Evolutionary conservation across 2,113 vertebrate genomes (phyloP).

Genomic region (Hyla sarda): DNA sequence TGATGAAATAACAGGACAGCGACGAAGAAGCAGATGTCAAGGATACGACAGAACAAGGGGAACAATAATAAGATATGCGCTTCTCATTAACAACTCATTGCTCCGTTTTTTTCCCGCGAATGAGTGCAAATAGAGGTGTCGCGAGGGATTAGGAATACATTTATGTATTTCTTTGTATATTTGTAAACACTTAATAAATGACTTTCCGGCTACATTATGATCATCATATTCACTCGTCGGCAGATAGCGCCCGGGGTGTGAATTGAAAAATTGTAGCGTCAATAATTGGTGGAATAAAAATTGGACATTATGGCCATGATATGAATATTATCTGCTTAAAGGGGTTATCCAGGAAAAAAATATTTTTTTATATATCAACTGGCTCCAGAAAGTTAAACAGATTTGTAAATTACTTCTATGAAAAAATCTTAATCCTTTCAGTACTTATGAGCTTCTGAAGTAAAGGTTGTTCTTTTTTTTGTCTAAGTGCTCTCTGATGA

Average conservation of each 20-base stretch:
- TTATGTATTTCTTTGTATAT: slow-evolving; percentile 42
- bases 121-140: slow-evolving; percentile 49
- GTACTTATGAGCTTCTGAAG: too few species aligned
- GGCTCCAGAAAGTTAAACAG: too few species aligned
- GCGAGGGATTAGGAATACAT: slow-evolving; percentile 33
- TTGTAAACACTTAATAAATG: slow-evolving; percentile 51
- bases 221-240: slow-evolving; percentile 4
- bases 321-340: not conserved
- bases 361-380: too few species aligned
- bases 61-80: slow-evolving; percentile 60
- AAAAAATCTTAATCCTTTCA: too few species aligned
- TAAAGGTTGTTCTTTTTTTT: too few species aligned
- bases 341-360: too few species aligned
- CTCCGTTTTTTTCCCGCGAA: slow-evolving; percentile 31
- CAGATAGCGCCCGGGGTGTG: not conserved
- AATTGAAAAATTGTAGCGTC: not conserved
- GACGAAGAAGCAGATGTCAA: slow-evolving; percentile 68
- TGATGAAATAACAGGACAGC: slow-evolving; percentile 62
- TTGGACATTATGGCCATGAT: not conserved
- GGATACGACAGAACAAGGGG: slow-evolving; percentile 63
- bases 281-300: not conserved
- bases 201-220: slow-evolving; percentile 4
- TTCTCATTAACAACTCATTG: slow-evolving; percentile 61
- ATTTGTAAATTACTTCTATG: too few species aligned
- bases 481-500: too few species aligned